Percentiles rank a stretch among this genome's conserved stretches.
These are phyloP conservation scores for Nomada hirtipes DNA, from an alignment of 2,888 invertebrate species.

Conservation along the genomic window DNA sequence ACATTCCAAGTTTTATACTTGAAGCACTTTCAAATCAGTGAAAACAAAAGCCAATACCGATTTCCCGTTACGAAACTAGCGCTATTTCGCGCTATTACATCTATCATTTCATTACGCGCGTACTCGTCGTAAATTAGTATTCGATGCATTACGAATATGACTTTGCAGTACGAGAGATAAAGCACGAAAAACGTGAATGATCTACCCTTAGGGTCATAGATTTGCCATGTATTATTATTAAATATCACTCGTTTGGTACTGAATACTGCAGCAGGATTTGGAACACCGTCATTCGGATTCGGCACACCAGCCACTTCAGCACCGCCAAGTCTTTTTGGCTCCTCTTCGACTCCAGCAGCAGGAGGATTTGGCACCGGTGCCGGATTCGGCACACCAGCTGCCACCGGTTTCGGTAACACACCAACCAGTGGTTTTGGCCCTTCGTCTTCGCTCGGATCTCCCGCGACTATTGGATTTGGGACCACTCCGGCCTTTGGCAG, in stretches of 20 bases:
- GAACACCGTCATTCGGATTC: conserved; percentile 83
- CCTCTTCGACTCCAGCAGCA: conserved; percentile 78
- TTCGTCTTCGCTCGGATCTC: conserved; percentile 61
- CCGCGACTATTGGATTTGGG: conserved; percentile 69
- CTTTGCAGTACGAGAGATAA: too few species aligned
- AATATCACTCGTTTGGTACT: not conserved
- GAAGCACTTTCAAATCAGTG: conserved; percentile 17
- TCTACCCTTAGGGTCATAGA: not conserved
- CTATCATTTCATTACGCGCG: not conserved
- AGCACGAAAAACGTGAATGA: too few species aligned
- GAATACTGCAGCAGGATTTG: conserved; percentile 82
- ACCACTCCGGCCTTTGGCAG: conserved; percentile 76
- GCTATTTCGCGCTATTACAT: not conserved
- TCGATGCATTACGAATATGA: too few species aligned
- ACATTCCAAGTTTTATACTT: not conserved
- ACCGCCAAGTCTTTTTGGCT: conserved; percentile 85
- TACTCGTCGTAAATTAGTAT: not conserved
- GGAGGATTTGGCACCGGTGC: conserved; percentile 84
- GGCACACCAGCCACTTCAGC: conserved; percentile 84
- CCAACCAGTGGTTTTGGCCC: conserved; percentile 85
- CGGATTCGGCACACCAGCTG: conserved; percentile 85
- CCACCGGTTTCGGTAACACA: conserved; percentile 85
- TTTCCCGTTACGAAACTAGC: not conserved
- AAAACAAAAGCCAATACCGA: conserved; percentile 37
- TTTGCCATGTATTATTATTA: not conserved